These are phyloP conservation scores for Hypselothyrea guttata DNA, from an alignment of 2,888 invertebrate genomes.

Conservation along the genomic window DNA sequence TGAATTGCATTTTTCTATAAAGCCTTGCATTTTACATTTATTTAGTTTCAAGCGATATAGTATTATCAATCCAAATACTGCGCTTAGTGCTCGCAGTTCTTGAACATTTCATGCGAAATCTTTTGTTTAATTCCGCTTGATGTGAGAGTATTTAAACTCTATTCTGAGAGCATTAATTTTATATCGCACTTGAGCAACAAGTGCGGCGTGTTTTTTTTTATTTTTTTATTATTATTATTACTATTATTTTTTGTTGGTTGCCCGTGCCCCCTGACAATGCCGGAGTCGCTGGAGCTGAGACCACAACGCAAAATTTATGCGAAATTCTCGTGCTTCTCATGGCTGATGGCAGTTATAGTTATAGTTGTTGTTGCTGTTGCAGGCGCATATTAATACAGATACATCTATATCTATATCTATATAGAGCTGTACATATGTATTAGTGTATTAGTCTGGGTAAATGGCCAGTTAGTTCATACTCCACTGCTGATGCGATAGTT, in stretches of 20 bases:
- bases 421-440: constrained; percentile 12
- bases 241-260: too few relatives aligned
- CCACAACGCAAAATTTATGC: constrained; percentile 58
- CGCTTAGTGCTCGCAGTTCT: too few relatives aligned
- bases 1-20: too few relatives aligned
- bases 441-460: constrained; percentile 36
- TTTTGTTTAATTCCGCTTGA: not conserved
- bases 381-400: constrained; percentile 39
- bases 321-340: constrained; percentile 71
- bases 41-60: too few relatives aligned
- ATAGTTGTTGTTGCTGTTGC: constrained; percentile 16
- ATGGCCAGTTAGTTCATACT: constrained; percentile 36
- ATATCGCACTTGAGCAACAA: constrained; percentile 36
- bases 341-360: constrained; percentile 36
- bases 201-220: constrained; percentile 18
- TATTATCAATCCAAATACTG: too few relatives aligned
- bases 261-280: not conserved
- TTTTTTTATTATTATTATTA: not conserved
- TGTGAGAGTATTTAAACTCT: constrained; percentile 16
- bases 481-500: constrained; percentile 27
- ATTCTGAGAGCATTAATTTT: constrained; percentile 32
- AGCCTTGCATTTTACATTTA: too few relatives aligned
- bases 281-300: constrained; percentile 1
- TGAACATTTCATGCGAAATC: not conserved
- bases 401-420: constrained; percentile 30